Base-by-base conservation (phyloP, 1,140 invertebrate species). In the Mya arenaria region DNA sequence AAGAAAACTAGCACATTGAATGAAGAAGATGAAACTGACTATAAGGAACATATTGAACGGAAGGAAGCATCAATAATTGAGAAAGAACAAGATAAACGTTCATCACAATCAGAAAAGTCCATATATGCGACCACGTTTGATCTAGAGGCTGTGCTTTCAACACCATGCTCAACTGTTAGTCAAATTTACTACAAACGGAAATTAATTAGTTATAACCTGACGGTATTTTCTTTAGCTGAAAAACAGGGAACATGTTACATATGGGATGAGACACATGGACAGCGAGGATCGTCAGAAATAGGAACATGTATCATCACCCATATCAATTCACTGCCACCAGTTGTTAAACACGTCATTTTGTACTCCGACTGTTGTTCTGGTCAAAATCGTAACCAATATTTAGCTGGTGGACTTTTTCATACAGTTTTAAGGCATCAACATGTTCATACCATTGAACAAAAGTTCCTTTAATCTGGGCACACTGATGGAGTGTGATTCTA, bases 391-490 rank as follows among this genome's bases (percentile, higher is more conserved):
- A 82, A 83, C 25, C 52, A 36, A n/a, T 77, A 56, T 28, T n/a
- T 82, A n/a, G 30, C 80, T n/a, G n/a, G 41, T 17, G 79, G 23
- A 17, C 28, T 72, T 32, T 1, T 62, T n/a, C 0, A 74, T 37
- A 39, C 44, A 30, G 58, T 81, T 2, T 62, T 44, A 23, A n/a
- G 63, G 4, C 69, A 52, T 3, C 30, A 28, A 28, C 30, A 39
- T 44, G 17, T 73, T 1, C 1, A 73, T 28, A 66, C 56, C 4
- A 19, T 82, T n/a, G 44, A 82, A 23, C 90, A 91, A 37, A 90
- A 89, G 62, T 90, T 83, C 69, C 52, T 88, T 52, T 68, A 86
- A 23, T 72, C 44, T 44, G 84, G 86, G 3, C 83, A 88, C 56
- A n/a, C 63, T 69, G 25, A 79, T 79, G 75, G 65, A 79, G 41